Evolutionary conservation across 1,140 invertebrate species (phyloP).

Genomic region (Helicoverpa armigera): DNA sequence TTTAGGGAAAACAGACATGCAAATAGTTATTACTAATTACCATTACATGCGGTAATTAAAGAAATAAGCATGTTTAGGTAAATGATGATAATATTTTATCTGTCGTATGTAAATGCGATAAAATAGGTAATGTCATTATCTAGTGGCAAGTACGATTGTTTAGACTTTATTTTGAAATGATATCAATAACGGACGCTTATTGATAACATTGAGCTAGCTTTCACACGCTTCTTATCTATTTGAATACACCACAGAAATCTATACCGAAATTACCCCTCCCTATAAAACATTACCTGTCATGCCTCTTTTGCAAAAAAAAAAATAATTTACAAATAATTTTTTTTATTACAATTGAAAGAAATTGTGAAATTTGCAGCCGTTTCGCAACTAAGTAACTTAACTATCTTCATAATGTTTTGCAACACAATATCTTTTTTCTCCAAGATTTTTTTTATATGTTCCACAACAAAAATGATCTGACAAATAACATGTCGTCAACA

Average conservation of each 20-base stretch:
- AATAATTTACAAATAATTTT: no score
- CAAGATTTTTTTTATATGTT: neutral
- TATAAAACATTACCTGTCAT: no score
- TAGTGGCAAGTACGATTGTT: neutral
- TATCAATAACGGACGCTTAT: slow-evolving; percentile 1
- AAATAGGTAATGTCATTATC: no score
- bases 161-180: neutral
- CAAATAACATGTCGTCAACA: slow-evolving; percentile 45
- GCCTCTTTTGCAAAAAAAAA: no score
- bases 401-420: no score
- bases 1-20: no score
- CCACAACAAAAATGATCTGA: neutral
- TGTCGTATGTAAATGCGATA: neutral
- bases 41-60: no score
- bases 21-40: no score
- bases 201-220: slow-evolving; percentile 22
- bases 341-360: neutral
- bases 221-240: slow-evolving; percentile 19
- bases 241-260: neutral
- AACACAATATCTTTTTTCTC: no score
- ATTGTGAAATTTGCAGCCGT: no score
- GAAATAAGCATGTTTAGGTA: no score
- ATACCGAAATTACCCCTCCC: neutral
- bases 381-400: no score
- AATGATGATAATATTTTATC: neutral